These are phyloP conservation scores for Pyrochroa serraticornis DNA, from an alignment of 2,888 invertebrate species.

Conservation along the genomic window DNA sequence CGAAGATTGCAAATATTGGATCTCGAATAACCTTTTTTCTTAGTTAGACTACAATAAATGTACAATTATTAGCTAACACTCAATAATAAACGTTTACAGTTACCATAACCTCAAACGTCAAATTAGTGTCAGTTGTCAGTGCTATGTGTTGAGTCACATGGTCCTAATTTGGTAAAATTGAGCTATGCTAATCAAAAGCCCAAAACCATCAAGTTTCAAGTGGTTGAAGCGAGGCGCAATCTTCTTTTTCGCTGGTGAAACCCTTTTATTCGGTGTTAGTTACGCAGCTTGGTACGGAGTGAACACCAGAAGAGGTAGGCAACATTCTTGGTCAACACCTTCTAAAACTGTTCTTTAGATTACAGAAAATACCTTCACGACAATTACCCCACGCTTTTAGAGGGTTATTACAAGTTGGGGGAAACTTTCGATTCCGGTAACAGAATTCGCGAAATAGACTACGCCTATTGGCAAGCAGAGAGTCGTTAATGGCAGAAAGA, in stretches of 20 bases:
- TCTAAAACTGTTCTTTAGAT: constrained; percentile 58
- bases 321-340: background rate
- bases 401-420: constrained; percentile 73
- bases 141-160: constrained; percentile 14
- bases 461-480: constrained; percentile 64
- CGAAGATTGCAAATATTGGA: too few relatives aligned
- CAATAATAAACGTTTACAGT: too few relatives aligned
- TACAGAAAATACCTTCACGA: constrained; percentile 72
- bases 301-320: constrained; percentile 71
- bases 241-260: constrained; percentile 66
- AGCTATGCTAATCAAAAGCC: constrained; percentile 71
- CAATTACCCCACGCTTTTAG: constrained; percentile 69
- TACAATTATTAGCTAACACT: too few relatives aligned
- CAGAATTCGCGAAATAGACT: constrained; percentile 62
- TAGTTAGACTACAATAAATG: too few relatives aligned
- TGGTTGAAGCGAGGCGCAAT: constrained; percentile 62
- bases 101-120: too few relatives aligned
- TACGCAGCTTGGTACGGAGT: constrained; percentile 72
- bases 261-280: constrained; percentile 63
- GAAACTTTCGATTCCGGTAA: constrained; percentile 64
- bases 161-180: constrained; percentile 7
- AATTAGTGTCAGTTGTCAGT: too few relatives aligned
- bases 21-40: too few relatives aligned
- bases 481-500: constrained; percentile 56
- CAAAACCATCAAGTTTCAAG: constrained; percentile 60